Base-by-base conservation (phyloP, 2,797 vertebrate species). In the Nasua narica region DNA sequence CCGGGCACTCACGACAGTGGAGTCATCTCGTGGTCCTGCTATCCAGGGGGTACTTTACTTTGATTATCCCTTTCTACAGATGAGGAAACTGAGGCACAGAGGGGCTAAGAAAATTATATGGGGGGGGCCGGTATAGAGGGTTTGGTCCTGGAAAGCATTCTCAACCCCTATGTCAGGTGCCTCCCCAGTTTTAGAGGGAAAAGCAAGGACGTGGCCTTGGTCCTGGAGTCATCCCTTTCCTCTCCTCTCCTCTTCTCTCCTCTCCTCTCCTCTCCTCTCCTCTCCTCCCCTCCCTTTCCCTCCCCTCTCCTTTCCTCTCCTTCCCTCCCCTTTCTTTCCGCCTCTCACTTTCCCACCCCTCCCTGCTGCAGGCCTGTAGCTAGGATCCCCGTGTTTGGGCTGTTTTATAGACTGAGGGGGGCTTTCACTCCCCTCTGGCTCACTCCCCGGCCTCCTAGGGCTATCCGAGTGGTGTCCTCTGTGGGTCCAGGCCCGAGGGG, bases 1-100 rank as follows among this genome's bases (percentile, higher is more conserved):
- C 25, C 1, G 0, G 5, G 25, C 1, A 0, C 15, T 27, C 14
- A 3, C 0, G 23, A 25, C 10, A 11, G 2, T 18, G 2, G 0
- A 35, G 90, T 25, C 35, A 4, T 7, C 58, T 11, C 5, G 1
- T 11, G 29, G 16, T 23, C 84, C 37, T 25, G 10, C 69, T 13
- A 7, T 18, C 7, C 50, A 10, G 8, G 0, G 3, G 77, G 35
- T 13, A 1, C 48, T 46, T 37, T 2, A 0, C 52, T 16, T 15
- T 62, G 74, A 62, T 23, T 1, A 14, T 2, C 16, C 35, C 6
- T 84, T 46, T 62, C 60, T 35, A 54, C 19, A 3, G 46, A 6
- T 6, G 19, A 48, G 77, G 58, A 76, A 77, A 87, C 67, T 23
- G 48, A 87, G 87, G 76, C 54, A 62, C 21, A 3, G 62, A 23